These are phyloP conservation scores for Bothrops jararaca DNA, from an alignment of 2,113 vertebrate species.

Conservation along the genomic window DNA sequence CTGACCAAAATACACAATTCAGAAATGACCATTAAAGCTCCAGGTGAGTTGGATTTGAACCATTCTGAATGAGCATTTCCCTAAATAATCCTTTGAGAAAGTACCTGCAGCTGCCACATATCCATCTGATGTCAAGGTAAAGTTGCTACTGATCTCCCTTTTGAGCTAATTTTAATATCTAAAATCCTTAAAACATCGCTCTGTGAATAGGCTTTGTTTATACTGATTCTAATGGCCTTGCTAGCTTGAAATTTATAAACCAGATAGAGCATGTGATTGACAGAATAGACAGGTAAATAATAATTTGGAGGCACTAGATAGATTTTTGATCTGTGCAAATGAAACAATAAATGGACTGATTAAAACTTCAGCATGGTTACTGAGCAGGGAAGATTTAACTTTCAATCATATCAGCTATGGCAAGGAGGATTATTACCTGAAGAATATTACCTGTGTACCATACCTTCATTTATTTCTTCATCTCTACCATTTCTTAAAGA, in stretches of 20 bases:
- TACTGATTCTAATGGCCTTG: background rate
- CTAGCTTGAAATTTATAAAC: background rate
- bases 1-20: background rate
- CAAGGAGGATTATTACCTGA: background rate
- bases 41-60: background rate
- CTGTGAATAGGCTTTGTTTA: background rate
- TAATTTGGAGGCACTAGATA: background rate
- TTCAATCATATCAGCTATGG: background rate
- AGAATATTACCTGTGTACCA: background rate
- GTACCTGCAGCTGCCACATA: background rate
- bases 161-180: background rate
- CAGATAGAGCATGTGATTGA: background rate
- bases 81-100: background rate
- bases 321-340: background rate
- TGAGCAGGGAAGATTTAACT: background rate
- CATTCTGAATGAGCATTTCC: background rate
- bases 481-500: background rate
- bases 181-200: background rate
- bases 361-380: background rate
- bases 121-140: background rate
- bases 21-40: background rate
- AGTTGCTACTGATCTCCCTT: background rate
- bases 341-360: background rate
- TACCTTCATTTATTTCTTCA: background rate
- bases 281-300: background rate